Percentiles rank a stretch among this genome's conserved stretches.
Evolutionary conservation across 1,140 invertebrate species (phyloP).

Genomic region (Xylocopa sonorina): DNA sequence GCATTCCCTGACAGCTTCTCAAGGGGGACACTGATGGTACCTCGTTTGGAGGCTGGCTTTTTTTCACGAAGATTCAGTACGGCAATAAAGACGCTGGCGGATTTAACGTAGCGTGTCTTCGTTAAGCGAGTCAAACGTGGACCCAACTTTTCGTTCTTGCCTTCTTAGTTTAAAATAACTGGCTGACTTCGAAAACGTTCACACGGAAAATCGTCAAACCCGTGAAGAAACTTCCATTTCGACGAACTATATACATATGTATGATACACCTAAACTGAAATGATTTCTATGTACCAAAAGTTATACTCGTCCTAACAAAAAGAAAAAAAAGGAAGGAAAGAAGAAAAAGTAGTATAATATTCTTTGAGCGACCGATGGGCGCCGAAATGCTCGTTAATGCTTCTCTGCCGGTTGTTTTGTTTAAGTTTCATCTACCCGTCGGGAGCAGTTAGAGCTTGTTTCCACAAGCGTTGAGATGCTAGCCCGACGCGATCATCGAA

Average conservation of each 20-base stretch:
- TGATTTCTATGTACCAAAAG: no score
- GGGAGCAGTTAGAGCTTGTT: slow-evolving; percentile 34
- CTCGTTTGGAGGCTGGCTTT: slow-evolving; percentile 57
- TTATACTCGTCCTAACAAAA: not conserved
- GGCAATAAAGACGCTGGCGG: slow-evolving; percentile 72
- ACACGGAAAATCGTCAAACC: slow-evolving; percentile 67
- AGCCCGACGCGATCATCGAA: slow-evolving; percentile 8
- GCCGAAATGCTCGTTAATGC: slow-evolving; percentile 62
- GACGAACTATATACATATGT: not conserved
- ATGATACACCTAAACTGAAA: no score
- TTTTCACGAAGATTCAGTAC: slow-evolving; percentile 74
- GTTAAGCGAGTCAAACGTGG: slow-evolving; percentile 73
- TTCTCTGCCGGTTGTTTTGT: slow-evolving; percentile 13
- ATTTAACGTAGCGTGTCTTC: slow-evolving; percentile 76
- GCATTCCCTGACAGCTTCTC: slow-evolving; percentile 6
- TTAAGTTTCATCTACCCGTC: slow-evolving; percentile 42
- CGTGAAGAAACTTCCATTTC: not conserved
- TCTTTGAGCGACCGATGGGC: slow-evolving; percentile 48
- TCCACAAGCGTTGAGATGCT: slow-evolving; percentile 32
- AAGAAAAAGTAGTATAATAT: slow-evolving; percentile 51
- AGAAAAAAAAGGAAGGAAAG: not conserved
- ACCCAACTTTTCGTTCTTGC: slow-evolving; percentile 75
- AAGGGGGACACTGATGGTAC: slow-evolving; percentile 32
- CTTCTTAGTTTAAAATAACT: slow-evolving; percentile 77
- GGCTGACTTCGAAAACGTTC: slow-evolving; percentile 74